Evolutionary conservation across 2,888 invertebrate species (phyloP).

Genomic region (Carterocephalus palaemon): DNA sequence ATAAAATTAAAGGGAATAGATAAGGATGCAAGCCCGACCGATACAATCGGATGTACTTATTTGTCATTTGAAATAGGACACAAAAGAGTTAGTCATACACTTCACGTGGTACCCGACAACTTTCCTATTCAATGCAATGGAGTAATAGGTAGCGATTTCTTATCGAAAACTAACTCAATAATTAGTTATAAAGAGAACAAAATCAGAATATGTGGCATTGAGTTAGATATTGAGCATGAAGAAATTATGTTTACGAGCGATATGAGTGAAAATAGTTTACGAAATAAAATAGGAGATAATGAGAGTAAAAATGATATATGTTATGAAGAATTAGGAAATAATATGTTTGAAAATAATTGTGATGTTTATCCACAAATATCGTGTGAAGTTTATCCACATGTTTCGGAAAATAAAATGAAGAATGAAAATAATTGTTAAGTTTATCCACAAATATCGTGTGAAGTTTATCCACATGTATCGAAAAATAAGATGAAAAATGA

Average conservation of each 20-base stretch:
- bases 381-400: not conserved
- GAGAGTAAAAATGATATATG: not conserved
- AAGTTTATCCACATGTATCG: not conserved
- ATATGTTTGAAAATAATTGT: not conserved
- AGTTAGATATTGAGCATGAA: conserved; percentile 14
- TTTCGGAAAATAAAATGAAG: not conserved
- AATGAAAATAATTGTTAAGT: not conserved
- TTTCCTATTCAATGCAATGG: conserved; percentile 30
- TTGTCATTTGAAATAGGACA: conserved; percentile 25
- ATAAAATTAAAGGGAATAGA: conserved; percentile 29
- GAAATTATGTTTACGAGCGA: not conserved
- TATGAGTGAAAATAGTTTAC: not conserved
- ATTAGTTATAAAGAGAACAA: conserved; percentile 26
- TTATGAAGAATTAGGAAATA: conserved; percentile 7
- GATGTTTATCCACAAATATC: not conserved
- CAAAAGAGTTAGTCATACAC: conserved; percentile 22
- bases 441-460: not conserved
- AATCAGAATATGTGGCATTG: conserved; percentile 23
- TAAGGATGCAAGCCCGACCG: conserved; percentile 23
- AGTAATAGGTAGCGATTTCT: conserved; percentile 30
- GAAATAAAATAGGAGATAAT: not conserved
- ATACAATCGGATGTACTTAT: conserved; percentile 25
- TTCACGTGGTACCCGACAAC: conserved; percentile 26
- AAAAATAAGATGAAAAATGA: not conserved
- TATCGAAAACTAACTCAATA: conserved; percentile 22